Conservation (phyloP, 1,140 invertebrate species). For the Elymnias hypermnestra region DNA sequence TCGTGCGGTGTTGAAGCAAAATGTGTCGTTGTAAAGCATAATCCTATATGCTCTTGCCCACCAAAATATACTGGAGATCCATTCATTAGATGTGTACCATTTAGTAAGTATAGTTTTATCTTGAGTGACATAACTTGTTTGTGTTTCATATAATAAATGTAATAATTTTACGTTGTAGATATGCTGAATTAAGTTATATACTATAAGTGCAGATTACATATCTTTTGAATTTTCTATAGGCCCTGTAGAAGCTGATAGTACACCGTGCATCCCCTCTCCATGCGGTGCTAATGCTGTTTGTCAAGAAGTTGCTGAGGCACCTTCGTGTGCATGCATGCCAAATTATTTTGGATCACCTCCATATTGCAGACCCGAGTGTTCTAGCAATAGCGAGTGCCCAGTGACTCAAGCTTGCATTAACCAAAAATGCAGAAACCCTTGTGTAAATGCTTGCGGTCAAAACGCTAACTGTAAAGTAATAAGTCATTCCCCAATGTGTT, state of each 20-base stretch:
- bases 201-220: no score
- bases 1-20: slow-evolving; percentile 79
- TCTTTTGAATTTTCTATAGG: slow-evolving; percentile 29
- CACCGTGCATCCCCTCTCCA: slow-evolving; percentile 81
- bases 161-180: no score
- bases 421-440: slow-evolving; percentile 84
- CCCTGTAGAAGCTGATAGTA: slow-evolving; percentile 68
- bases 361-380: slow-evolving; percentile 84
- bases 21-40: slow-evolving; percentile 81
- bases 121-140: no score
- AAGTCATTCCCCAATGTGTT: slow-evolving; percentile 81
- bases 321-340: slow-evolving; percentile 81
- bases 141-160: no score
- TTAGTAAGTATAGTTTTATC: slow-evolving; percentile 75
- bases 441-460: slow-evolving; percentile 83
- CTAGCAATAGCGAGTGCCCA: slow-evolving; percentile 84
- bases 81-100: slow-evolving; percentile 76
- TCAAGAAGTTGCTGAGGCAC: slow-evolving; percentile 70
- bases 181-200: no score
- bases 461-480: slow-evolving; percentile 82
- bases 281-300: slow-evolving; percentile 88
- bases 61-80: slow-evolving; percentile 79
- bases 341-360: slow-evolving; percentile 82
- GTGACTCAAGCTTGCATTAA: slow-evolving; percentile 83
- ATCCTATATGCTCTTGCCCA: slow-evolving; percentile 80